Evolutionary conservation across 2,888 invertebrate species (phyloP).

Genomic region (Drosophila austrosaltans): DNA sequence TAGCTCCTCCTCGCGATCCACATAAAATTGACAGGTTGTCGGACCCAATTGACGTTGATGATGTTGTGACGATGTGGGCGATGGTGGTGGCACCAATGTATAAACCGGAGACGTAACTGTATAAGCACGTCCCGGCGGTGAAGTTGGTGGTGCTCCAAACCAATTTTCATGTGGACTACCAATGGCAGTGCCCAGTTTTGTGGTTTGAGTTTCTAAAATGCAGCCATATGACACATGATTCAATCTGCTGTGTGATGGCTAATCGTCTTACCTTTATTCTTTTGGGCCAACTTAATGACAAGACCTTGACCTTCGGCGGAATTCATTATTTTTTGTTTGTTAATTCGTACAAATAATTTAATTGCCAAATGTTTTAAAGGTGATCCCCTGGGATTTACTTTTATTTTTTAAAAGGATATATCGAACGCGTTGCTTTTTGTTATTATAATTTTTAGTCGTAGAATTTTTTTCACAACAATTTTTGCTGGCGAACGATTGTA

Average conservation of each 20-base stretch:
- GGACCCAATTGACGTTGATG: slow-evolving; percentile 20
- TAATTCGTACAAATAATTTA: slow-evolving; percentile 62
- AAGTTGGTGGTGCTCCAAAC: slow-evolving; percentile 36
- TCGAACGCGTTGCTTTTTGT: slow-evolving; percentile 37
- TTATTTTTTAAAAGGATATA: slow-evolving; percentile 13
- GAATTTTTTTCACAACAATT: slow-evolving; percentile 74
- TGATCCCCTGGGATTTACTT: not conserved
- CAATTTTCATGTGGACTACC: slow-evolving; percentile 34
- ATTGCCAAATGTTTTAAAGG: slow-evolving; percentile 47
- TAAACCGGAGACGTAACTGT: not conserved
- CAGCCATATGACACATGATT: too few species aligned
- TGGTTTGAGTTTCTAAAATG: slow-evolving; percentile 63
- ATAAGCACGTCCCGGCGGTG: slow-evolving; percentile 4
- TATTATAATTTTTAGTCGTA: slow-evolving; percentile 53
- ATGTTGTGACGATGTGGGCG: slow-evolving; percentile 11
- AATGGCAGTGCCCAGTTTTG: slow-evolving; percentile 40
- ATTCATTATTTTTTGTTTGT: slow-evolving; percentile 45
- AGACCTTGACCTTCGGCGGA: slow-evolving; percentile 50
- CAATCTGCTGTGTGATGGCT: not conserved
- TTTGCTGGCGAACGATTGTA: slow-evolving; percentile 68
- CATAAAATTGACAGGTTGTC: slow-evolving; percentile 58
- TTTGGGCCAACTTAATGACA: slow-evolving; percentile 71
- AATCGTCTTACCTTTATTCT: slow-evolving; percentile 61
- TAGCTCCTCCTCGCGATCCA: slow-evolving; percentile 69
- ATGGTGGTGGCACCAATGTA: not conserved